These are phyloP conservation scores for Mobula hypostoma DNA, from an alignment of 2,113 vertebrate genomes.

Conservation along the genomic window DNA sequence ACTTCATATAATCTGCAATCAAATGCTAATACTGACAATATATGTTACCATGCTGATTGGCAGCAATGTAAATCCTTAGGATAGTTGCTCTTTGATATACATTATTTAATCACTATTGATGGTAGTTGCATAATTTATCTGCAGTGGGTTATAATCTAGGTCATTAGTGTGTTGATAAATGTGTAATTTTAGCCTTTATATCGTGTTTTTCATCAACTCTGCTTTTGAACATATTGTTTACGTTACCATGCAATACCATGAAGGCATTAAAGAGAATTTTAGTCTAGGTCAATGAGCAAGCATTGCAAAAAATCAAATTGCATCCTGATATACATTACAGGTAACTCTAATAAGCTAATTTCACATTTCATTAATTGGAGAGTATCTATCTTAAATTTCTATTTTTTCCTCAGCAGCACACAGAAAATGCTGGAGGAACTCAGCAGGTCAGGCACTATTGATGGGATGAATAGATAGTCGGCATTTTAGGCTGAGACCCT, in stretches of 20 bases:
- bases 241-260: background rate
- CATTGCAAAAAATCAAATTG: background rate
- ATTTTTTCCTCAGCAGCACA: background rate
- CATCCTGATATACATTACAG: background rate
- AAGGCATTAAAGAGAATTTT: background rate
- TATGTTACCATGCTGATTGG: background rate
- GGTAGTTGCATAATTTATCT: background rate
- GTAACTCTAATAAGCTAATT: constrained; percentile 6
- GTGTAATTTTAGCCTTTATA: background rate
- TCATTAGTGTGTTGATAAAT: background rate
- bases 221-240: background rate
- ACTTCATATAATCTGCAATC: too few relatives aligned
- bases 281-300: constrained; percentile 1
- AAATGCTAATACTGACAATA: too few relatives aligned
- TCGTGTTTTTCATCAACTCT: background rate
- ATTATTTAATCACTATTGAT: constrained; percentile 8
- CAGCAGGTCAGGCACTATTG: too few relatives aligned
- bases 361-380: constrained; percentile 24
- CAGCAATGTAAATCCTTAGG: background rate
- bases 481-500: too few relatives aligned
- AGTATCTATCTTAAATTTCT: constrained; percentile 16
- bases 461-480: too few relatives aligned
- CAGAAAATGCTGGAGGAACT: too few relatives aligned
- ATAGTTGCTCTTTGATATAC: background rate
- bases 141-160: background rate